These are phyloP conservation scores for Epizoanthus ramosus DNA, from an alignment of 92 coral and sea anemone genomes.

Conservation along the genomic window DNA sequence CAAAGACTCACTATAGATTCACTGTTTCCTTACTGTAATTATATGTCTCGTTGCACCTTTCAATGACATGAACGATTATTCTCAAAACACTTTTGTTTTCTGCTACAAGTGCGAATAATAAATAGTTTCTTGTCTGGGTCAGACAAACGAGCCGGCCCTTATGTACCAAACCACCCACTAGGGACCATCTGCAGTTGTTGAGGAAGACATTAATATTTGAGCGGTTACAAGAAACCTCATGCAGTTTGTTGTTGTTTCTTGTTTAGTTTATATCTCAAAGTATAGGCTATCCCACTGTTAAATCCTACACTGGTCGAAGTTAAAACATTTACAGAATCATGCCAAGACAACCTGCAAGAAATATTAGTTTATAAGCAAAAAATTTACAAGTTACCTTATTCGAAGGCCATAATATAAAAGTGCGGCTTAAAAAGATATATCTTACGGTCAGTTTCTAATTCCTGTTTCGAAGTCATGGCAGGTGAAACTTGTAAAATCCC, in stretches of 20 bases:
- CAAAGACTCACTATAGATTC: background rate
- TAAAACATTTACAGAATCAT: background rate
- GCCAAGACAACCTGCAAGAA: background rate
- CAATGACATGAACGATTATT: too few relatives aligned
- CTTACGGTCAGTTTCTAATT: too few relatives aligned
- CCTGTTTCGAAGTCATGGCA: too few relatives aligned
- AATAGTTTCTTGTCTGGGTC: background rate
- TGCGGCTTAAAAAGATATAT: too few relatives aligned
- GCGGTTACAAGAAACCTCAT: background rate
- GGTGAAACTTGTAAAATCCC: too few relatives aligned
- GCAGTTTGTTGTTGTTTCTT: too few relatives aligned
- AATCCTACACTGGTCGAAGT: background rate
- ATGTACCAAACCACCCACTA: background rate
- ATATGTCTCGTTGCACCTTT: background rate
- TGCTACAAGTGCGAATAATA: background rate
- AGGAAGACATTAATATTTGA: background rate
- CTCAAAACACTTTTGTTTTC: background rate
- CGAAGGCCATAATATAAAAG: background rate
- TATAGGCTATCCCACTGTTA: background rate
- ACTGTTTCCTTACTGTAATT: conserved; percentile 2
- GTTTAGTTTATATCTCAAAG: background rate
- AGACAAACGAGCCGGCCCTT: too few relatives aligned
- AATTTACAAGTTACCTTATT: background rate
- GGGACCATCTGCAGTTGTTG: background rate
- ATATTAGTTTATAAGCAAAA: background rate